A percentile compares a stretch with the other conserved stretches of the same genome.
Evolutionary conservation across 1,140 invertebrate genomes (phyloP).

Genomic region (Sarcophaga peregrina): DNA sequence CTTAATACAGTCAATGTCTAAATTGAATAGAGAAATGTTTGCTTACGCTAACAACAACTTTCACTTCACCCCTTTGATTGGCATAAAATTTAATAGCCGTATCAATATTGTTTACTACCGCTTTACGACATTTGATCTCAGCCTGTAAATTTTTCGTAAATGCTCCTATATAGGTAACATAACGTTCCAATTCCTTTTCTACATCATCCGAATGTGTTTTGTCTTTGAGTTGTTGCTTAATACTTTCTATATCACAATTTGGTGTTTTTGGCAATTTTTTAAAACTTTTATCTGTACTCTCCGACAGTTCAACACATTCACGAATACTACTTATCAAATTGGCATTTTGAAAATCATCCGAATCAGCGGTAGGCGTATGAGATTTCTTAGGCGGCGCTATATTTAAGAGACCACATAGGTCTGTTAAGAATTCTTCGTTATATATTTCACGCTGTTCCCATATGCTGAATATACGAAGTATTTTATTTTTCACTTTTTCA

Average conservation of each 20-base stretch:
- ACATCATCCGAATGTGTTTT: slow-evolving; percentile 86
- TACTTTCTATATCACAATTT: slow-evolving; percentile 58
- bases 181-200: slow-evolving; percentile 87
- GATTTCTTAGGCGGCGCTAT: slow-evolving; percentile 79
- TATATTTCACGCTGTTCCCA: slow-evolving; percentile 93
- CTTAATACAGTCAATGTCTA: slow-evolving; percentile 29
- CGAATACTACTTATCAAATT: slow-evolving; percentile 69
- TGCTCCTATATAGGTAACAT: slow-evolving; percentile 80
- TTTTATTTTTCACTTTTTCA: slow-evolving; percentile 86
- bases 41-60: slow-evolving; percentile 91
- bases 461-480: slow-evolving; percentile 90
- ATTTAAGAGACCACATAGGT: slow-evolving; percentile 82
- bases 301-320: slow-evolving; percentile 68
- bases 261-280: slow-evolving; percentile 62
- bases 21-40: slow-evolving; percentile 23
- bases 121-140: slow-evolving; percentile 83
- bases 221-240: slow-evolving; percentile 70
- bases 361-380: slow-evolving; percentile 71
- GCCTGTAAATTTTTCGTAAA: slow-evolving; percentile 83
- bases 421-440: slow-evolving; percentile 85
- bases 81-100: slow-evolving; percentile 89
- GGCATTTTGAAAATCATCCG: slow-evolving; percentile 64
- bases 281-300: slow-evolving; percentile 62
- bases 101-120: slow-evolving; percentile 79
- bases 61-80: slow-evolving; percentile 89